These are phyloP conservation scores for Oceanodroma tethys DNA, from an alignment of 2,113 vertebrate species.

Conservation along the genomic window DNA sequence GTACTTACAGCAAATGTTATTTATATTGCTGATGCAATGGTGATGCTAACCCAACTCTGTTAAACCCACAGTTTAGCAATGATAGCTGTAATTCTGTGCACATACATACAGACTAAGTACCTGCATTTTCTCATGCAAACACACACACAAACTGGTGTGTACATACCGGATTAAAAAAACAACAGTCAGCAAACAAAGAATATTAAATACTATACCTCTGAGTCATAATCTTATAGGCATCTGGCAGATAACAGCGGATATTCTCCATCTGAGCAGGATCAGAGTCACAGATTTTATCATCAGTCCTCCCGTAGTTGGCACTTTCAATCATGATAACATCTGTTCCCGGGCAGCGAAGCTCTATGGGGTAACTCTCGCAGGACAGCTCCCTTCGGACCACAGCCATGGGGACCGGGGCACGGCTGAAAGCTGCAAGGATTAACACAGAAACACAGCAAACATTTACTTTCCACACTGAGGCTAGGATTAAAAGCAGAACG, in stretches of 20 bases:
- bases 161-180: not conserved
- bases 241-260: constrained; percentile 95
- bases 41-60: not conserved
- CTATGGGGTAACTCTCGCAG: constrained; percentile 97
- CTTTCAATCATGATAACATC: constrained; percentile 99
- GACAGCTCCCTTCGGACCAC: constrained; percentile 97
- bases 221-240: constrained; percentile 99
- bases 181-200: not conserved
- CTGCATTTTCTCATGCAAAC: constrained; percentile 9
- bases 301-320: constrained; percentile 97
- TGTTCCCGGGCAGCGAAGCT: constrained; percentile 95
- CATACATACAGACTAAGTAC: not conserved
- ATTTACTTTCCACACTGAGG: not conserved
- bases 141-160: not conserved
- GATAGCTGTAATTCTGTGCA: not conserved
- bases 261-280: constrained; percentile 99
- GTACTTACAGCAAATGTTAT: not conserved
- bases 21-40: too few relatives aligned
- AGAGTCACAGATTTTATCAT: constrained; percentile 98
- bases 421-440: constrained; percentile 85
- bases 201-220: constrained; percentile 81
- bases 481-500: not conserved
- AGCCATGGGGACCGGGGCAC: constrained; percentile 95
- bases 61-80: not conserved
- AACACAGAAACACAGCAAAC: not conserved